A percentile compares a stretch with the other conserved stretches of the same genome.
Conservation (phyloP, 1,140 invertebrate species). For the Drosophila azteca region DNA sequence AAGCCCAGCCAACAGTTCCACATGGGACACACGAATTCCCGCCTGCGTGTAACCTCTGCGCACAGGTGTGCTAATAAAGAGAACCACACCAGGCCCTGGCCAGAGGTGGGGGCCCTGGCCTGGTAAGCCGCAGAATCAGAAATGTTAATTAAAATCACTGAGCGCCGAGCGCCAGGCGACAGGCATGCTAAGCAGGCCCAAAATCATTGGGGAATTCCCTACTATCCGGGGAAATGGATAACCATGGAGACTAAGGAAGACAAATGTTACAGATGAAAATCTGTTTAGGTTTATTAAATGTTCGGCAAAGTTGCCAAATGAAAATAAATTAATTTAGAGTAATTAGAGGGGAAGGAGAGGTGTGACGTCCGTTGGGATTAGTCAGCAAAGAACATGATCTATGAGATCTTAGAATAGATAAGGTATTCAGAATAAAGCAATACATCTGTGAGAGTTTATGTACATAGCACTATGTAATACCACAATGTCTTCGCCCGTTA, state of each 20-base stretch:
- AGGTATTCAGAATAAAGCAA: too few relatives aligned
- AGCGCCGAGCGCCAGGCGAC: conserved; percentile 52
- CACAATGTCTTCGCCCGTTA: too few relatives aligned
- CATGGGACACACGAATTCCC: too few relatives aligned
- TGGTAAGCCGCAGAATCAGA: conserved; percentile 73
- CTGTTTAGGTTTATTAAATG: conserved; percentile 45
- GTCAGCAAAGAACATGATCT: too few relatives aligned
- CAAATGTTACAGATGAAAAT: conserved; percentile 49
- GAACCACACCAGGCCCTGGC: neutral
- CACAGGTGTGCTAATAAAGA: conserved; percentile 70
- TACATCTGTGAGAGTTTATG: too few relatives aligned
- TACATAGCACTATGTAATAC: too few relatives aligned
- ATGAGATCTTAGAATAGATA: too few relatives aligned
- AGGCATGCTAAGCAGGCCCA: conserved; percentile 51
- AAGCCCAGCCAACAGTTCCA: conserved; percentile 18
- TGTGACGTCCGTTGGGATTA: neutral
- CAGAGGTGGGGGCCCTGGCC: neutral
- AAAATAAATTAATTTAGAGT: conserved; percentile 30
- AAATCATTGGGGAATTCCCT: conserved; percentile 44
- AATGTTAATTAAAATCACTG: conserved; percentile 81
- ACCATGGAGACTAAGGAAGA: conserved; percentile 36
- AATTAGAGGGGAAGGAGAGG: neutral
- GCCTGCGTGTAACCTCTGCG: conserved; percentile 34
- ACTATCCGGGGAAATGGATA: conserved; percentile 7
- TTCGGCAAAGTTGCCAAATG: conserved; percentile 22